Evolutionary conservation across 2,888 invertebrate genomes (phyloP), one percentile per base, ranked within the genome.

Genomic region (Phasia obesa): DNA sequence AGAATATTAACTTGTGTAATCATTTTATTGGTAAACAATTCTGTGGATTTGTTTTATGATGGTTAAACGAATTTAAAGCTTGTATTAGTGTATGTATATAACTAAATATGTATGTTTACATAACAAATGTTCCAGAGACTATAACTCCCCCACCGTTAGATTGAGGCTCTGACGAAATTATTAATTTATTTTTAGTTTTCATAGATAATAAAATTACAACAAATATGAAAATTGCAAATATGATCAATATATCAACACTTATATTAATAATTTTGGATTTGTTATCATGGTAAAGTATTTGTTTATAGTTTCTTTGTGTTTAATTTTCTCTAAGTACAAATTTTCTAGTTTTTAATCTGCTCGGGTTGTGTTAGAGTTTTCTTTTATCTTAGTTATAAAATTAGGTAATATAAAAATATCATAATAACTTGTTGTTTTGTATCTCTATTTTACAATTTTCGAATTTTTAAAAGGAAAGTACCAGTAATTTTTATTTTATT

Each of bases 351-450:
- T 38, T 38, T 11, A 38, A 38, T 38, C 27, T 27, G 38, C 38
- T 38, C 4, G 7, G 13, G 38, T 38, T 38, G 38, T 38, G 11
- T 38, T 38, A 38, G 38, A 38, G 38, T 44, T 62, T 62, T 44
- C 42, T 38, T 62, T 38, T 11, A 62, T 21, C 42, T 62, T 62
- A n/a, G 38, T 62, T 38, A 62, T 62, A 13, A 44, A 17, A 42
- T 64, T 64, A n/a, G 64, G 21, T 27, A 47, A 64, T 0, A 64
- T 47, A 23, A 44, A 2, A 15, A 47, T 64, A n/a, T n/a, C n/a
- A n/a, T 21, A 25, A 13, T 19, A 35, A 59, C 2, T 5, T 49
- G 4, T 19, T 49, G 11, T 19, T 21, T 49, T 5, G 5, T 19
- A 11, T 11, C 4, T 49, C 2, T 9, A 49, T 21, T 49, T 49